Conservation (phyloP, 2,888 invertebrate species). For the Chrysodeixis includens region DNA sequence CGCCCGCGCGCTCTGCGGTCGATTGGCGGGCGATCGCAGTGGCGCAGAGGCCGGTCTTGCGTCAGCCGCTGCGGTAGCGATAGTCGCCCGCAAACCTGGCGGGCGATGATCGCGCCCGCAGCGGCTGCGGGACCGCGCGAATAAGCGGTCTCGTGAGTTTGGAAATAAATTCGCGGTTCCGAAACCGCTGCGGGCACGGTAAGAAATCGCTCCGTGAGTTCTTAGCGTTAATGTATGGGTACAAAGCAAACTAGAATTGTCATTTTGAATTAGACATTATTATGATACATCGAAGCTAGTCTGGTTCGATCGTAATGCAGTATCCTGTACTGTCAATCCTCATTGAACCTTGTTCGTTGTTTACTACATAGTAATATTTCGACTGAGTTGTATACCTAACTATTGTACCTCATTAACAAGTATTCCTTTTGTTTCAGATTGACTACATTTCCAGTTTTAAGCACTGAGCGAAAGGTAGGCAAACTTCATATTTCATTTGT, state of each 20-base stretch:
- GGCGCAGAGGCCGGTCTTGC: too few relatives aligned
- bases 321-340: conserved; percentile 22
- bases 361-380: background rate
- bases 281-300: conserved; percentile 18
- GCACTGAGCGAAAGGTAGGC: conserved; percentile 45
- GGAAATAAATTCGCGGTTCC: too few relatives aligned
- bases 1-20: too few relatives aligned
- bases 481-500: conserved; percentile 25
- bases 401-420: conserved; percentile 9
- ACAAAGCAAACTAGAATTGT: background rate
- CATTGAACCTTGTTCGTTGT: conserved; percentile 9
- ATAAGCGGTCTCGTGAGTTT: too few relatives aligned
- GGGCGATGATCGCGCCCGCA: too few relatives aligned
- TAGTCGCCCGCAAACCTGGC: too few relatives aligned
- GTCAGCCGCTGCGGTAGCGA: too few relatives aligned
- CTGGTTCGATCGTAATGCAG: conserved; percentile 3
- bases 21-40: too few relatives aligned
- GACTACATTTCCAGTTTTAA: conserved; percentile 28
- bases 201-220: too few relatives aligned
- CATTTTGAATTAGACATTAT: conserved; percentile 19
- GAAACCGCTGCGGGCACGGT: too few relatives aligned
- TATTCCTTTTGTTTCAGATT: conserved; percentile 49
- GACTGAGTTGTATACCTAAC: conserved; percentile 1
- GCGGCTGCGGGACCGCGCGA: too few relatives aligned
- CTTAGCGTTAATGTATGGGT: background rate